phyloP scores from a whole-genome alignment of 2,113 vertebrate species.

The Penelope pileata region DNA sequence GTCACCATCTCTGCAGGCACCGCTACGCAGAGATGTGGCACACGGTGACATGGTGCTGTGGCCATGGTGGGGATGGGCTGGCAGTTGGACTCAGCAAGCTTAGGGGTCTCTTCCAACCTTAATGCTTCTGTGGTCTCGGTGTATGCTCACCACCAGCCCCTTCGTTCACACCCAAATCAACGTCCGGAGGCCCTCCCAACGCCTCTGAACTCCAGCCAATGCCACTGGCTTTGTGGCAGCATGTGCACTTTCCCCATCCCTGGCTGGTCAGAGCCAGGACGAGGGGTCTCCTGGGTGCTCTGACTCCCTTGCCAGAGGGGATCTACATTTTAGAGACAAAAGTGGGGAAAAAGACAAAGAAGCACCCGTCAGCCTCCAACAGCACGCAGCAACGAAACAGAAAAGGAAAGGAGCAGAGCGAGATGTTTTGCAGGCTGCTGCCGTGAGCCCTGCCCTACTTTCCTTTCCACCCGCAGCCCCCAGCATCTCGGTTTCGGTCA shows the following conservation, averaged over 20 bases:
- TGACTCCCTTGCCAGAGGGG: neutral
- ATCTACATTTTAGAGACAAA: neutral
- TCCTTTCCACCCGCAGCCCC: neutral
- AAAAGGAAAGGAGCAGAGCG: neutral
- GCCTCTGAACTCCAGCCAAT: neutral
- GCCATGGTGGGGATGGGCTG: too few species aligned
- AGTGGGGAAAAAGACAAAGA: neutral
- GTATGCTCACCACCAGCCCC: neutral
- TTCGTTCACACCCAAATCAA: neutral
- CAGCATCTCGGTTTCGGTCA: constrained; percentile 47
- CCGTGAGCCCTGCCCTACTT: neutral
- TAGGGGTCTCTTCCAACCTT: too few species aligned
- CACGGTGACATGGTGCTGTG: too few species aligned
- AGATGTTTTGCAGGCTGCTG: neutral
- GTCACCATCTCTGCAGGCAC: neutral
- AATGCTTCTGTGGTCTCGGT: neutral
- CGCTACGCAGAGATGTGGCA: too few species aligned
- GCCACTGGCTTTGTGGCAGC: neutral
- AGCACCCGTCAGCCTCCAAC: neutral
- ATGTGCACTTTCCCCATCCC: neutral
- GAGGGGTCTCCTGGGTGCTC: neutral
- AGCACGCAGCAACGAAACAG: neutral
- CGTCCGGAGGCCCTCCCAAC: neutral
- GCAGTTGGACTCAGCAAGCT: too few species aligned
- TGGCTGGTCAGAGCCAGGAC: neutral